phyloP scores from a whole-genome alignment of 1,140 invertebrate genomes.

The Melanaphis sacchari region DNA sequence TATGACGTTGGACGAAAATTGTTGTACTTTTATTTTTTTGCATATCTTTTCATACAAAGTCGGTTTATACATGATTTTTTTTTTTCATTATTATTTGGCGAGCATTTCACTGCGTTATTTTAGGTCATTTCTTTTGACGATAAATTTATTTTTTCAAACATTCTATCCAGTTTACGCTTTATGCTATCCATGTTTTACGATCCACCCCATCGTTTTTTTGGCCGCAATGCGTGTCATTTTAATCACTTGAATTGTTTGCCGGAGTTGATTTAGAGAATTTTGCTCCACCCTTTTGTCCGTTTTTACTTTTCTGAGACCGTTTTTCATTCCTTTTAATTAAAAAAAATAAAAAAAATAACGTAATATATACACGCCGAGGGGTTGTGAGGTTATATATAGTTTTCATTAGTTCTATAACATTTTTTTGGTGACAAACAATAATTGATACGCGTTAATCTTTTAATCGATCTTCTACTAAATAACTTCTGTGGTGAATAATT shows the following conservation, averaged over 20 bases:
- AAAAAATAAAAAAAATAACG: not conserved
- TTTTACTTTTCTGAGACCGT: not conserved
- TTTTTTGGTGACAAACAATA: not conserved
- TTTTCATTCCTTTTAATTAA: conserved; percentile 40
- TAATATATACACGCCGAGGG: not conserved
- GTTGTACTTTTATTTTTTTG: not conserved
- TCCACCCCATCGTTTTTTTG: conserved; percentile 24
- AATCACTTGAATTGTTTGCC: conserved; percentile 32
- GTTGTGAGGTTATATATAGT: too few relatives aligned
- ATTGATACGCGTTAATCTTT: not conserved
- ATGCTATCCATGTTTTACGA: not conserved
- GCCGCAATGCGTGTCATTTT: conserved; percentile 32
- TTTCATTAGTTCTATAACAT: not conserved
- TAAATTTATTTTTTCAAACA: conserved; percentile 37
- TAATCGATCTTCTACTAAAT: not conserved
- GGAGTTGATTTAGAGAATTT: conserved; percentile 32
- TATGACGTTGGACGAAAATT: not conserved
- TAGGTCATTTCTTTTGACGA: conserved; percentile 28
- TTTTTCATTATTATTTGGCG: not conserved
- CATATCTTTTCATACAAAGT: not conserved
- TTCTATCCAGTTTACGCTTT: not conserved
- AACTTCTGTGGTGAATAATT: not conserved
- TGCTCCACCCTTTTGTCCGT: not conserved
- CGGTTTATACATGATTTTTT: not conserved
- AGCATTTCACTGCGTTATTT: not conserved